These are phyloP conservation scores for Rhinopomastus cyanomelas DNA, from an alignment of 2,113 vertebrate species.

Conservation along the genomic window DNA sequence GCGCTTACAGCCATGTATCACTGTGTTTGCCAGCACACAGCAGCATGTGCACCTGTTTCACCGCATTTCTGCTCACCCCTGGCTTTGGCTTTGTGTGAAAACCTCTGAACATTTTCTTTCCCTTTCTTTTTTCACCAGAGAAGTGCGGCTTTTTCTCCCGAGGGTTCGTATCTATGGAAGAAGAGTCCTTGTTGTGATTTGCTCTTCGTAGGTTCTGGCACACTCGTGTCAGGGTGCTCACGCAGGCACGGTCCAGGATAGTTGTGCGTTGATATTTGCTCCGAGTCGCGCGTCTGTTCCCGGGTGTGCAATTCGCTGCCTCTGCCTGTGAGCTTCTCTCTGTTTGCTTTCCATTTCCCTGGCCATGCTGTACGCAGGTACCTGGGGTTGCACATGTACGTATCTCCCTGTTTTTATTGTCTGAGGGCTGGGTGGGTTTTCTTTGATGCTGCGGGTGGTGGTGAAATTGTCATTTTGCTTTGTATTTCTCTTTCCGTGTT, in stretches of 20 bases:
- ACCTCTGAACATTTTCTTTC: not conserved
- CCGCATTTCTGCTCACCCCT: not conserved
- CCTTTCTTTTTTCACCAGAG: not conserved
- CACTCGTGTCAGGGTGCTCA: not conserved
- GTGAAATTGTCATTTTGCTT: conserved; percentile 67
- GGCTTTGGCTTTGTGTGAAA: not conserved
- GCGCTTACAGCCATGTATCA: not conserved
- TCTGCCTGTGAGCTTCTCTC: not conserved
- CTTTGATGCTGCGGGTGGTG: conserved; percentile 6
- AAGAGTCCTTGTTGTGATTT: not conserved
- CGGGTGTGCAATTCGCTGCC: conserved; percentile 19
- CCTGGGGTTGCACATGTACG: conserved; percentile 34
- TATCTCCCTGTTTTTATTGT: conserved; percentile 30
- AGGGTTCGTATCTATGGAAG: too few relatives aligned
- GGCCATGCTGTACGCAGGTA: not conserved
- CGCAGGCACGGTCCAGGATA: not conserved
- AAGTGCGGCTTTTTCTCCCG: not conserved
- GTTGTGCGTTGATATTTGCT: conserved; percentile 18
- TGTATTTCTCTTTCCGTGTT: conserved; percentile 71
- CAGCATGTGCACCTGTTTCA: conserved; percentile 30
- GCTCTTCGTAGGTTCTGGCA: not conserved
- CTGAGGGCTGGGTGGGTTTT: not conserved
- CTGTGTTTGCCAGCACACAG: not conserved
- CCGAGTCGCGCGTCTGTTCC: not conserved
- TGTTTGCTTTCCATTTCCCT: conserved; percentile 3